Base-by-base conservation (phyloP, 2,888 invertebrate species). In the Calameuta pallipes region DNA sequence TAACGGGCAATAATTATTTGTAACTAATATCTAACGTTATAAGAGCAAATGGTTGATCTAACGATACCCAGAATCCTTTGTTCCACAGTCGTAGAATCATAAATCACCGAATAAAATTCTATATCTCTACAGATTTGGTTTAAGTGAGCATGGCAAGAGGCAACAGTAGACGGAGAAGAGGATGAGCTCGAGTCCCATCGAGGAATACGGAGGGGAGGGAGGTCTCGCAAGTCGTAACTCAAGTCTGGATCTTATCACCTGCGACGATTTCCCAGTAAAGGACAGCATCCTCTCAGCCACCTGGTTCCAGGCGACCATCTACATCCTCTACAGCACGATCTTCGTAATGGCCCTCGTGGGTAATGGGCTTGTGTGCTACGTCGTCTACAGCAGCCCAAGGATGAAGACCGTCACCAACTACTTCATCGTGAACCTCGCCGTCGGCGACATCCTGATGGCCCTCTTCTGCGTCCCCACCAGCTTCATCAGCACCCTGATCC, bases 341-440 rank as follows among this genome's bases (percentile, higher is more conserved):
- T 96, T 96, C 86, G 89, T 96, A 23, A 92, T 95, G 73, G 95
- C 96, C 0, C 91, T 96, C 15, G 86, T 95, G 11, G 97, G 96
- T 30, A 96, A 96, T 88, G 95, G 95, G 76, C 93, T 96, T 75
- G 97, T 98, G 34, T 97, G 97, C 90, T 97, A 96, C 90, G 96
- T 98, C 35, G 97, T 98, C 0, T 93, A 96, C 83, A 94, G 95
- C 4, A 96, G 96, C 23, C 96, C 96, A 0, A 94, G 96, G 69
- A 98, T 98, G 97, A 94, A 96, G 86, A 98, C 97, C 0, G 97
- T 98, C 4, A 98, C 98, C 71, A 98, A 98, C 91, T 97, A 95
- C 91, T 98, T 98, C 91, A 97, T 98, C 88, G 96, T 96, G 89
- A 97, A 97, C 91, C 92, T 98, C 83, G 97, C 98, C 0, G 93